A percentile compares a stretch with the other conserved stretches of the same genome.
These are phyloP conservation scores for Indri indri DNA, from an alignment of 2,113 vertebrate species.

Conservation along the genomic window DNA sequence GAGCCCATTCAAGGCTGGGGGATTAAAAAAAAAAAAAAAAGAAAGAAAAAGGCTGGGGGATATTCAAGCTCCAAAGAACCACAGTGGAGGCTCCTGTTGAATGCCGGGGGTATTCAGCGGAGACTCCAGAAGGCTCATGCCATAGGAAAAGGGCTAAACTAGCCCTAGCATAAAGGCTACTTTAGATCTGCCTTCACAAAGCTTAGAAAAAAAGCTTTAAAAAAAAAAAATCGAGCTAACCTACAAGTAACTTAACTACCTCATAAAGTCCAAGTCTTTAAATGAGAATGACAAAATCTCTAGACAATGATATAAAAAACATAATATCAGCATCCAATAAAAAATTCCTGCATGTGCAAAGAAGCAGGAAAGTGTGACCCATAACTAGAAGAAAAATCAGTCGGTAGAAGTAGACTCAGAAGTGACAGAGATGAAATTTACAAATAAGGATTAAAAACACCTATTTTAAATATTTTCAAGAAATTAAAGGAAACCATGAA, in stretches of 20 bases:
- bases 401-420: not conserved
- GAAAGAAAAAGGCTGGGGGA: not conserved
- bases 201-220: not conserved
- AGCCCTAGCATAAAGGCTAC: not conserved
- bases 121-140: not conserved
- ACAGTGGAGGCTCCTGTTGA: not conserved
- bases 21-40: too few species aligned
- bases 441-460: not conserved
- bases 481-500: not conserved
- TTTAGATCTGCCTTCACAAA: not conserved
- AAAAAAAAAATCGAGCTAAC: not conserved
- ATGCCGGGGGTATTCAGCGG: not conserved
- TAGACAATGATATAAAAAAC: not conserved
- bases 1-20: not conserved
- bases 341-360: not conserved
- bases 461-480: constrained; percentile 20
- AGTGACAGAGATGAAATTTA: not conserved
- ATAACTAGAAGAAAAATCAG: not conserved
- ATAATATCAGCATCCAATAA: not conserved
- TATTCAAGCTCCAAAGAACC: not conserved
- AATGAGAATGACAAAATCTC: not conserved
- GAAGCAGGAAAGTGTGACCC: not conserved
- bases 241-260: not conserved
- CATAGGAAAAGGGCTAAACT: not conserved
- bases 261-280: not conserved